These are phyloP conservation scores for Xiphias gladius DNA, from an alignment of 2,113 vertebrate species.

Conservation along the genomic window DNA sequence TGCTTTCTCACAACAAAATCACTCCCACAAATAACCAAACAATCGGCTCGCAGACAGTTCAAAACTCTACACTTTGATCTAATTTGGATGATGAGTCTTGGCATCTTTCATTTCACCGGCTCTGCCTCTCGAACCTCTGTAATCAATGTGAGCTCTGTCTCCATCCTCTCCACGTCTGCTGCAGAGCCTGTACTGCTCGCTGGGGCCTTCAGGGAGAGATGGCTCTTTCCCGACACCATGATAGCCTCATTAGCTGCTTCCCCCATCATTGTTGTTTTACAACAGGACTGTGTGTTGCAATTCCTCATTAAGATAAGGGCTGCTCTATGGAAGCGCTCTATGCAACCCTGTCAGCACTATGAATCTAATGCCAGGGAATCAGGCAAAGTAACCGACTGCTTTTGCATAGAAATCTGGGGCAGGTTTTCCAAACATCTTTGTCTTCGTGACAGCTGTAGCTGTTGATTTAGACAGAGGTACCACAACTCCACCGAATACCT, in stretches of 20 bases:
- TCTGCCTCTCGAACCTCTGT: constrained; percentile 78
- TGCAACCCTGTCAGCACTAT: constrained; percentile 79
- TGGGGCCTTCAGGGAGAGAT: constrained; percentile 82
- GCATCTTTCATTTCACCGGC: constrained; percentile 77
- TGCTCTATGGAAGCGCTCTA: constrained; percentile 79
- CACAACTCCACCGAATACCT: constrained; percentile 54
- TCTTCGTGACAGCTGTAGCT: constrained; percentile 55
- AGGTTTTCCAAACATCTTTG: constrained; percentile 43
- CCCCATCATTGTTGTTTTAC: constrained; percentile 89
- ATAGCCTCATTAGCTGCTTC: constrained; percentile 89
- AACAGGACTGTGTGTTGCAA: constrained; percentile 87
- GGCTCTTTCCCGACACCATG: constrained; percentile 84
- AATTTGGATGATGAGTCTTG: constrained; percentile 81
- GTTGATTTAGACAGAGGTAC: constrained; percentile 48
- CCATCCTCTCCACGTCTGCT: constrained; percentile 62
- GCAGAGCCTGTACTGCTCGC: constrained; percentile 73
- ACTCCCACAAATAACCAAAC: constrained; percentile 66
- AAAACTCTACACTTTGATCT: constrained; percentile 76
- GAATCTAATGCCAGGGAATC: constrained; percentile 78
- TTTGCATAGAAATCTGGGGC: constrained; percentile 69
- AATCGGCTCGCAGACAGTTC: constrained; percentile 61
- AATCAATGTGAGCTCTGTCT: constrained; percentile 83
- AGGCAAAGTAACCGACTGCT: constrained; percentile 74
- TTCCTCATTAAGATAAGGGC: constrained; percentile 89
- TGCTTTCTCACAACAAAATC: constrained; percentile 74